phyloP scores from a whole-genome alignment of 2,888 invertebrate species.

The Calliscelio sp. region DNA sequence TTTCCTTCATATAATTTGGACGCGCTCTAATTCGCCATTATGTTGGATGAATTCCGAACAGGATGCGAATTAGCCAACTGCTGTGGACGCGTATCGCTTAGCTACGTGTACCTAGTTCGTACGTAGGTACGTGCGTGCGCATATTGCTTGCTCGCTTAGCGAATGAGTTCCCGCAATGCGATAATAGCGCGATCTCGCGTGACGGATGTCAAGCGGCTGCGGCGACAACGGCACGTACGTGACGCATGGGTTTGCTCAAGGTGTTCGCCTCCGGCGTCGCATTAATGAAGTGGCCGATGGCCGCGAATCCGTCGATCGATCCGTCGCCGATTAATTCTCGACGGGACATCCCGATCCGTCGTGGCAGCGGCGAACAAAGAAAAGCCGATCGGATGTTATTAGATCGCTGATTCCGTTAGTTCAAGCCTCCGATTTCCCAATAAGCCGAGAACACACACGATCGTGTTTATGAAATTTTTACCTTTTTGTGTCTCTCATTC shows the following conservation, averaged over 20 bases:
- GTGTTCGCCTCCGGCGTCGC: constrained; percentile 68
- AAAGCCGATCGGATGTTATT: constrained; percentile 70
- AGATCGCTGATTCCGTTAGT: constrained; percentile 61
- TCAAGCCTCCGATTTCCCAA: constrained; percentile 41
- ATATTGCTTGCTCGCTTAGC: constrained; percentile 59
- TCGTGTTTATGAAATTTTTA: constrained; percentile 42
- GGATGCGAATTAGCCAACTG: constrained; percentile 67
- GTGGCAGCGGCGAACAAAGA: constrained; percentile 50
- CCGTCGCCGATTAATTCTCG: constrained; percentile 72
- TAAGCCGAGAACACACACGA: constrained; percentile 56
- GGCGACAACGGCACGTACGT: constrained; percentile 69
- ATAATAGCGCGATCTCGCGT: constrained; percentile 70
- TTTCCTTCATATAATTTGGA: constrained; percentile 47
- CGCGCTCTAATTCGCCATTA: constrained; percentile 62
- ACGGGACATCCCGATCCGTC: constrained; percentile 60
- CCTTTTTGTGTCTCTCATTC: background rate
- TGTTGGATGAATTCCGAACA: constrained; percentile 60
- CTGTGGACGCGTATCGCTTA: constrained; percentile 49
- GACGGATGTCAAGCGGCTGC: constrained; percentile 63
- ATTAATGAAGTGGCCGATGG: constrained; percentile 71
- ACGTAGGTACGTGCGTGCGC: constrained; percentile 55
- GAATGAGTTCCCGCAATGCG: constrained; percentile 65
- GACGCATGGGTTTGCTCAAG: constrained; percentile 65
- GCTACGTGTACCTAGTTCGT: constrained; percentile 33
- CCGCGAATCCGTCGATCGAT: constrained; percentile 68